Evolutionary conservation across 2,797 vertebrate species (phyloP).

Genomic region (Parotocinclus haroldoi): DNA sequence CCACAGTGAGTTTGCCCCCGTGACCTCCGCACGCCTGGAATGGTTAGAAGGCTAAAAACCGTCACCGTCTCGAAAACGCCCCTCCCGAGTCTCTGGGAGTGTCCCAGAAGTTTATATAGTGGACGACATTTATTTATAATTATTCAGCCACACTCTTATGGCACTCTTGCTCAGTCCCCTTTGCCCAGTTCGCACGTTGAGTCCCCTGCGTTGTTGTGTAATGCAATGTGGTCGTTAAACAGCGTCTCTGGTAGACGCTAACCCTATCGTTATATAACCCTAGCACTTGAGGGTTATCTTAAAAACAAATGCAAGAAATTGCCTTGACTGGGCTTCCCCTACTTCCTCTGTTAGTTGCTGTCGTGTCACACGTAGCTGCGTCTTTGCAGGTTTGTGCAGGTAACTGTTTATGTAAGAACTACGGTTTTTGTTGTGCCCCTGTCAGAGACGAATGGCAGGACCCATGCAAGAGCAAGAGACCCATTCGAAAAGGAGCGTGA

Average conservation of each 20-base stretch:
- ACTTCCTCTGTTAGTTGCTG: slow-evolving; percentile 5
- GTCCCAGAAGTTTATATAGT: no score
- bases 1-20: no score
- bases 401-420: slow-evolving; percentile 46
- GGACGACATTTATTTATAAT: no score
- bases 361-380: slow-evolving; percentile 17
- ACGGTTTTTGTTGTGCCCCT: slow-evolving; percentile 30
- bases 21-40: no score
- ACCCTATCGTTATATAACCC: slow-evolving; percentile 44
- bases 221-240: no score
- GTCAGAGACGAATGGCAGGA: slow-evolving; percentile 43
- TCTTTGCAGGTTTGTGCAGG: slow-evolving; percentile 16
- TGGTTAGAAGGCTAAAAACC: no score
- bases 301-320: slow-evolving; percentile 19
- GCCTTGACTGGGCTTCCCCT: slow-evolving; percentile 14
- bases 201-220: no score
- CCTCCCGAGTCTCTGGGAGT: no score
- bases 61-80: no score
- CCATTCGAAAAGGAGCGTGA: slow-evolving; percentile 31
- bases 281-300: slow-evolving; percentile 41
- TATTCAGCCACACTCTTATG: no score
- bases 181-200: no score
- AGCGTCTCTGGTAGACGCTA: slow-evolving; percentile 4
- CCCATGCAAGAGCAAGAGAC: slow-evolving; percentile 28
- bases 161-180: no score